Base-by-base conservation (phyloP, 2,113 vertebrate species). In the Microcebus murinus region DNA sequence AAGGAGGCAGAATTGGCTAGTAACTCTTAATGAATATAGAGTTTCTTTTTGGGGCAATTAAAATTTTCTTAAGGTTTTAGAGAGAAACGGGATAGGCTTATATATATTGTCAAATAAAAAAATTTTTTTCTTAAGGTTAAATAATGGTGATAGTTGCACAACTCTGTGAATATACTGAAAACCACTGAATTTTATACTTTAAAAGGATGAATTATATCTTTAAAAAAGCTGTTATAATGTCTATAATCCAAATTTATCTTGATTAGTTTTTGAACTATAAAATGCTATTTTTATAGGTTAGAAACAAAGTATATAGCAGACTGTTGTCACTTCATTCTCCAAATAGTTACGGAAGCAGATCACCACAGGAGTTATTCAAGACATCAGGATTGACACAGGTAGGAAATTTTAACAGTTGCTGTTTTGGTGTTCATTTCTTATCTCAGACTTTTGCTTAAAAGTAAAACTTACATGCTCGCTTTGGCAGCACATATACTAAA, bases 341-440 rank as follows among this genome's bases (percentile, higher is more conserved):
- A 95, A 99, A 99, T 98, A 98, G 99, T 86, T 99, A 99, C 45
- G 99, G 99, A 65, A 99, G 99, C 11, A 99, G 99, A 88, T 99
- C 99, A 8, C 99, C 99, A 0, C 99, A 99, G 98, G 99, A 99
- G 74, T 99, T 99, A 63, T 99, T 99, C 91, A 99, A 99, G 98
- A 98, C 99, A 3, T 99, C 99, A 1, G 99, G 99, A 88, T 98
- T 99, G 91, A 99, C 99, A 86, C 99, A 99, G 99, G 99, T 99
- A 97, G 3, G 88, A 96, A 77, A 61, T 70, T 95, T 92, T 59
- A 67, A 55, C 29, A 42, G 65, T 84, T 52, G 71, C 13, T 94
- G 5, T 90, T 83, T 45, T 57, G 8, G 18, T 90, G 6, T 84
- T 89, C 23, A 17, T 87, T 89, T 93, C 80, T 8, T 87, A n/a